phyloP scores from a whole-genome alignment of 2,113 vertebrate species.

The Eolophus roseicapilla region DNA sequence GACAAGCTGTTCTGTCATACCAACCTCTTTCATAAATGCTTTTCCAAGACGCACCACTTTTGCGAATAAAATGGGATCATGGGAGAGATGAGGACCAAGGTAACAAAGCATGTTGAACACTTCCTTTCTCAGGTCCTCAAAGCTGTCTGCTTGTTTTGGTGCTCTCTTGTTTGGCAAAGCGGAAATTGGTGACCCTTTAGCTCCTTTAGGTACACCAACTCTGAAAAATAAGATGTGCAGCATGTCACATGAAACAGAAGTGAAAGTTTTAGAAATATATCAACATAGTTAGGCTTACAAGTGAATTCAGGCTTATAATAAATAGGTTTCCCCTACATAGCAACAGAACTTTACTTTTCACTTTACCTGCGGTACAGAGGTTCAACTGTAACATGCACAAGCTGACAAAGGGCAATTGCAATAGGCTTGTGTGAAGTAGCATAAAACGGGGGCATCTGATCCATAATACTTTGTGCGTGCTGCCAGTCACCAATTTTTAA shows the following conservation, averaged over 20 bases:
- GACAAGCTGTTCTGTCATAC: slow-evolving; percentile 33
- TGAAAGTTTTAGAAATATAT: rapidly evolving
- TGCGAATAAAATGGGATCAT: slow-evolving; percentile 94
- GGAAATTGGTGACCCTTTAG: slow-evolving; percentile 81
- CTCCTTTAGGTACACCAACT: slow-evolving; percentile 93
- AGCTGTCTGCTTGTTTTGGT: slow-evolving; percentile 86
- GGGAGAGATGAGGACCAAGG: slow-evolving; percentile 94
- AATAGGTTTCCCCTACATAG: background rate
- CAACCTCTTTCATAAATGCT: slow-evolving; percentile 98
- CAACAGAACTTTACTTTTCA: background rate
- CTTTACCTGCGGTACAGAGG: slow-evolving; percentile 93
- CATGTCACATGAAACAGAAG: background rate
- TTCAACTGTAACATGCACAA: slow-evolving; percentile 93
- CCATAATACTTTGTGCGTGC: slow-evolving; percentile 95
- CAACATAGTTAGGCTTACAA: background rate
- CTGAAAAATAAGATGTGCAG: slow-evolving; percentile 69
- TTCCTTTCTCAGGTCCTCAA: slow-evolving; percentile 89
- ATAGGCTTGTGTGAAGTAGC: slow-evolving; percentile 94
- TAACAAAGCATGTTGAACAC: slow-evolving; percentile 96
- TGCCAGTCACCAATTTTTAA: slow-evolving; percentile 97
- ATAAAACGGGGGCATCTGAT: slow-evolving; percentile 96
- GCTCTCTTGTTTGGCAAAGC: slow-evolving; percentile 85
- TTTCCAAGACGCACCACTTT: slow-evolving; percentile 96
- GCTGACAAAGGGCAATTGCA: slow-evolving; percentile 91
- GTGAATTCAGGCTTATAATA: background rate